phyloP scores from a whole-genome alignment of 2,113 vertebrate species.

The Chionodraco myersi region DNA sequence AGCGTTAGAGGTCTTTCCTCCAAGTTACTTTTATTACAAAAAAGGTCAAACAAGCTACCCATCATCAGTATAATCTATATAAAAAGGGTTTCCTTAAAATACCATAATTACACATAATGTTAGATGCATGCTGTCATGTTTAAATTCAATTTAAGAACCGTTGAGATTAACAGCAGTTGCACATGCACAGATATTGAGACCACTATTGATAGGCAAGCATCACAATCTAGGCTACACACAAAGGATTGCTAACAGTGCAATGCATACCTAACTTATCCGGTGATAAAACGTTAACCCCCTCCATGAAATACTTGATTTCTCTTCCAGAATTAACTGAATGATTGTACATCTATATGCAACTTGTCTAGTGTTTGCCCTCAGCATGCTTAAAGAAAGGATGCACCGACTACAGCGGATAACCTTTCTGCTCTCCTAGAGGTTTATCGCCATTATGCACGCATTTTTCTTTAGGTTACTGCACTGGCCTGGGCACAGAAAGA shows the following conservation, averaged over 20 bases:
- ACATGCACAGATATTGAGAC: constrained; percentile 19
- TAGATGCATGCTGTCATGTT: neutral
- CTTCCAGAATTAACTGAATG: constrained; percentile 15
- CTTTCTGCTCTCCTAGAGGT: constrained; percentile 13
- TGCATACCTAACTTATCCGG: constrained; percentile 34
- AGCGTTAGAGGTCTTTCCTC: constrained; percentile 4
- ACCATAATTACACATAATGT: neutral
- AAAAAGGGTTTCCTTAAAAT: neutral
- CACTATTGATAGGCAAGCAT: constrained; percentile 32
- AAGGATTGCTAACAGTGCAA: constrained; percentile 39
- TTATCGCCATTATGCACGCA: constrained; percentile 47
- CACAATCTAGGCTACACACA: constrained; percentile 35
- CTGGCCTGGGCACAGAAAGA: constrained; percentile 58
- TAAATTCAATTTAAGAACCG: neutral
- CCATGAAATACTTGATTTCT: constrained; percentile 31
- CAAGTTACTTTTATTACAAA: constrained; percentile 11
- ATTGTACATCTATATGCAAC: constrained; percentile 32
- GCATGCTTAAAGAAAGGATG: constrained; percentile 43
- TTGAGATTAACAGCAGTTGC: constrained; percentile 19
- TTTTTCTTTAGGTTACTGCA: constrained; percentile 53
- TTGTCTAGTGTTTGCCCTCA: constrained; percentile 39
- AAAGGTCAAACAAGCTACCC: constrained; percentile 58
- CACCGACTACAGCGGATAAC: constrained; percentile 21
- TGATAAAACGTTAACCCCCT: constrained; percentile 32
- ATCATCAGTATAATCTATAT: constrained; percentile 17